These are phyloP conservation scores for Athrips mouffetella DNA, from an alignment of 2,888 invertebrate species.

Conservation along the genomic window DNA sequence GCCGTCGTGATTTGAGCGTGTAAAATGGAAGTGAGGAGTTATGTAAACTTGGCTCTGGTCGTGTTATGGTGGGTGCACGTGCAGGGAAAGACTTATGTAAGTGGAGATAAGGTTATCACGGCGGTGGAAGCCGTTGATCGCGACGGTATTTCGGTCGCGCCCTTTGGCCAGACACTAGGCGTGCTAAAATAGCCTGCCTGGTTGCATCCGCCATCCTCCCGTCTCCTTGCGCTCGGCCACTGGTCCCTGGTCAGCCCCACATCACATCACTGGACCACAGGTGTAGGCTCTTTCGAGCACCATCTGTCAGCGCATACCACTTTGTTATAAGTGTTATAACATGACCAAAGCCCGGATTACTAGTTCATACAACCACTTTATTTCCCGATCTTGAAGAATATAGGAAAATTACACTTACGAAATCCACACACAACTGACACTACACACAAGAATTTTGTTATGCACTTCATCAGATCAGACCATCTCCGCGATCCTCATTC, in stretches of 20 bases:
- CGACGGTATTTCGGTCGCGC: conserved; percentile 44
- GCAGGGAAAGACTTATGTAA: conserved; percentile 52
- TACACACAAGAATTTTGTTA: no score
- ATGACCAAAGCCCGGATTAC: no score
- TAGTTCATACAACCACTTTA: no score
- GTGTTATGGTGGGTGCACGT: conserved; percentile 43
- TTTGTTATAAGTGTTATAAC: no score
- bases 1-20: conserved; percentile 20
- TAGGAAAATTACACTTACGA: no score
- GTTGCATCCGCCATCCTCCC: conserved; percentile 5
- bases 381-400: no score
- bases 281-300: no score
- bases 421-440: no score
- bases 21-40: conserved; percentile 14
- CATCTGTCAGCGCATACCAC: no score
- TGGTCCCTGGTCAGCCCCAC: background rate
- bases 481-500: no score
- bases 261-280: no score
- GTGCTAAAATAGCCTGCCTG: conserved; percentile 5
- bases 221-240: background rate
- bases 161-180: conserved; percentile 22
- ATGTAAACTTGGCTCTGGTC: conserved; percentile 22
- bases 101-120: conserved; percentile 51
- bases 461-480: no score
- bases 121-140: conserved; percentile 33